These are phyloP conservation scores for Caenorhabditis sinica DNA, from an alignment of 2,888 invertebrate species.

Conservation along the genomic window DNA sequence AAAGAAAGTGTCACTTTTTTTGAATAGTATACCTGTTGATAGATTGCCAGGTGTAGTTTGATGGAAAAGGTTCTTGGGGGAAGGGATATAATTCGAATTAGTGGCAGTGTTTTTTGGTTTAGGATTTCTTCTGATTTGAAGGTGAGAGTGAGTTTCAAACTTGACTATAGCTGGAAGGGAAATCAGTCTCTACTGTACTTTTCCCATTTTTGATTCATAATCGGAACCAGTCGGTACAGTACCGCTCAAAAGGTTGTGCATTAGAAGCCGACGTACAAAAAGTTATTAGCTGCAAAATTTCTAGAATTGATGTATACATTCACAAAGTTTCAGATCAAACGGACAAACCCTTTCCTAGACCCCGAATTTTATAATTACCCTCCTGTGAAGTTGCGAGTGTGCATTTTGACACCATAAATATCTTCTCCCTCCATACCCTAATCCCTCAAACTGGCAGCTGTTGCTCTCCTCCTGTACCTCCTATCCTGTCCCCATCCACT, in stretches of 20 bases:
- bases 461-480: constrained; percentile 31
- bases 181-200: not conserved
- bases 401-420: constrained; percentile 20
- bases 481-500: constrained; percentile 36
- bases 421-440: constrained; percentile 7
- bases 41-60: not conserved
- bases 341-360: too few species aligned
- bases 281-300: too few species aligned
- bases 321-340: too few species aligned
- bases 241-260: too few species aligned
- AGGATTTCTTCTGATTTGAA: not conserved
- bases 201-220: too few species aligned
- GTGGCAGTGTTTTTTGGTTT: constrained; percentile 12
- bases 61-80: constrained; percentile 15
- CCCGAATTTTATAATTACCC: not conserved
- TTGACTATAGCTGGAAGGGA: not conserved
- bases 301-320: too few species aligned
- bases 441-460: constrained; percentile 29
- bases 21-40: not conserved
- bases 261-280: too few species aligned
- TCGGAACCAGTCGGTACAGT: too few species aligned
- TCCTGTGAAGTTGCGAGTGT: not conserved
- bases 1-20: constrained; percentile 28
- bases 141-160: not conserved
- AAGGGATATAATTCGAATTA: constrained; percentile 45